phyloP scores from a whole-genome alignment of 2,113 vertebrate genomes.

The Micromys minutus region DNA sequence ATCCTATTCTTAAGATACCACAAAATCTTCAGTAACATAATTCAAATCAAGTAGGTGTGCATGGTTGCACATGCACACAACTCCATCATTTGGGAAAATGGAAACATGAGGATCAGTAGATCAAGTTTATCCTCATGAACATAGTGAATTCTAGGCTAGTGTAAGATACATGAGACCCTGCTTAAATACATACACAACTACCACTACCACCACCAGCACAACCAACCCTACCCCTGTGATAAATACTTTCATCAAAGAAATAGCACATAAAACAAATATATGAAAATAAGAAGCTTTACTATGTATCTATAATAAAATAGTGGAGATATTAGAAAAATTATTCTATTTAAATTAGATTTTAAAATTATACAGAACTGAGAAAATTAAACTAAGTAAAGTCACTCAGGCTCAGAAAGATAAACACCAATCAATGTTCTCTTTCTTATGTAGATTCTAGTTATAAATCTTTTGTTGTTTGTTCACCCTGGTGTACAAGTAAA shows the following conservation, averaged over 20 bases:
- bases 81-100: background rate
- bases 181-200: background rate
- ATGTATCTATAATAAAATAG: background rate
- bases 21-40: background rate
- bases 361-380: background rate
- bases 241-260: background rate
- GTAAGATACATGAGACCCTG: background rate
- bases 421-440: background rate
- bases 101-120: background rate
- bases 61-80: background rate
- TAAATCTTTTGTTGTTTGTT: background rate
- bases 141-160: background rate
- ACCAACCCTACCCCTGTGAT: background rate
- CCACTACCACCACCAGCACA: background rate
- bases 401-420: background rate
- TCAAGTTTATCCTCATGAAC: background rate
- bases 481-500: background rate
- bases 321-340: background rate
- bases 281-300: background rate
- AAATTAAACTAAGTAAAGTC: background rate
- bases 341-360: background rate
- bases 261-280: background rate
- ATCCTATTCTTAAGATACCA: background rate
- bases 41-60: background rate
- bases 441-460: background rate